These are phyloP conservation scores for Drosophila villosipedis DNA, from an alignment of 2,888 invertebrate genomes.

Conservation along the genomic window DNA sequence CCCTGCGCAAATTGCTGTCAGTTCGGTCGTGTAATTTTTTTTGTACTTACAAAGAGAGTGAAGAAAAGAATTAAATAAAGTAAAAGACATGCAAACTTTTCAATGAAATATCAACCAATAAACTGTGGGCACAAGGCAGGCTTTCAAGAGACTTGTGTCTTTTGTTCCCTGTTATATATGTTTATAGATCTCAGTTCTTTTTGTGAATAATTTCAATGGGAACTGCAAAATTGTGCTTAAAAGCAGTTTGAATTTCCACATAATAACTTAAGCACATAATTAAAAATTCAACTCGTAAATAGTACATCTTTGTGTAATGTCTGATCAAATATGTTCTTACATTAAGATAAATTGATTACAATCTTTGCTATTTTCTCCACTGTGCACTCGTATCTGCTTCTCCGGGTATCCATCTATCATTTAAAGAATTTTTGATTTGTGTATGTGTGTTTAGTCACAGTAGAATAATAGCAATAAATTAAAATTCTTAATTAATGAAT, in stretches of 20 bases:
- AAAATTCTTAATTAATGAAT: neutral
- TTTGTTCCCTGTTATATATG: neutral
- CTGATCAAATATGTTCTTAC: neutral
- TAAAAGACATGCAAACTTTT: slow-evolving; percentile 37
- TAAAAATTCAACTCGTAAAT: neutral
- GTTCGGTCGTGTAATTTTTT: slow-evolving; percentile 65
- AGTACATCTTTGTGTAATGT: neutral
- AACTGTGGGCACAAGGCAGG: neutral
- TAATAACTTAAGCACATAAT: neutral
- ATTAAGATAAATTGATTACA: neutral
- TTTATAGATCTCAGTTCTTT: neutral
- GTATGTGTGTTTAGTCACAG: neutral
- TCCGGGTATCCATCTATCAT: neutral
- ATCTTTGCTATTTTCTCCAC: neutral
- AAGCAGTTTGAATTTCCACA: neutral
- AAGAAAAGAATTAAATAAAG: slow-evolving; percentile 18
- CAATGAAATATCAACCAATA: slow-evolving; percentile 53
- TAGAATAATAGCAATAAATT: neutral
- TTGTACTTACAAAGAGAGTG: slow-evolving; percentile 23
- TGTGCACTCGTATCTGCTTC: neutral
- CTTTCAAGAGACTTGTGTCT: neutral
- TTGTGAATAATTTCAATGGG: neutral
- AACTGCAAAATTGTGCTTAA: neutral
- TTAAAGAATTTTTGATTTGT: neutral
- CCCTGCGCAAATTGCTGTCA: slow-evolving; percentile 43